Percentiles rank a stretch among this genome's conserved stretches.
phyloP scores from a whole-genome alignment of 2,888 invertebrate species.

The Seira musarum region DNA sequence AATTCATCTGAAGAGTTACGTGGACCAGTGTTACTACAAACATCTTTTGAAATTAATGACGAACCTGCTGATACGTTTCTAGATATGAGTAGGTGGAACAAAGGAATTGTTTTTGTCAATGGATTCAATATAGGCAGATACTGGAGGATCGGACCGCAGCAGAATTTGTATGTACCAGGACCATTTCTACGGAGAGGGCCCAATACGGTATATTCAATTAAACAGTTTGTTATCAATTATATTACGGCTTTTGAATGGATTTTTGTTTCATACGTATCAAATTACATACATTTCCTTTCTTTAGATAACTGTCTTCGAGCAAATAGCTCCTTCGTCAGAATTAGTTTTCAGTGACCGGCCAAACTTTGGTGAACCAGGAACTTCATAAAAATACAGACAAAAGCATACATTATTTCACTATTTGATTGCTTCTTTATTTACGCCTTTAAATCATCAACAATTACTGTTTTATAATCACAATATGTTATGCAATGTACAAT shows the following conservation, averaged over 20 bases:
- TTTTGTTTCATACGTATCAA: too few relatives aligned
- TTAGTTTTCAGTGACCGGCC: constrained; percentile 66
- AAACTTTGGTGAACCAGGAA: too few relatives aligned
- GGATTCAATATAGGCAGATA: constrained; percentile 90
- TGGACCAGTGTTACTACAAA: constrained; percentile 72
- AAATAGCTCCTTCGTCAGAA: constrained; percentile 62
- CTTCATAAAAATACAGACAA: too few relatives aligned
- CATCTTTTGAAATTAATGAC: constrained; percentile 73
- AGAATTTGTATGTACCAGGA: constrained; percentile 87
- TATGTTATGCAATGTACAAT: too few relatives aligned
- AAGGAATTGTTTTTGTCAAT: constrained; percentile 89
- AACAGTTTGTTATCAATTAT: too few relatives aligned
- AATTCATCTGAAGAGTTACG: too few relatives aligned
- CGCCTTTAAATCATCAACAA: too few relatives aligned
- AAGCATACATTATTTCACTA: too few relatives aligned
- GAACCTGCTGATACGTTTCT: constrained; percentile 83
- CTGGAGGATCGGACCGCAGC: constrained; percentile 87
- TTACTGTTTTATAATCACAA: too few relatives aligned
- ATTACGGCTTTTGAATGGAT: too few relatives aligned
- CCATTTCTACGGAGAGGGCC: constrained; percentile 78
- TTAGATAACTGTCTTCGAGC: constrained; percentile 70
- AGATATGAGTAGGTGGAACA: constrained; percentile 86
- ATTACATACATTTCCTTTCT: constrained; percentile 37
- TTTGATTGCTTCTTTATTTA: too few relatives aligned
- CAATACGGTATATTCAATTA: constrained; percentile 75